Percentiles rank a stretch among this genome's conserved stretches.
Evolutionary conservation across 1,140 invertebrate genomes (phyloP).

Genomic region (Cepaea nemoralis): DNA sequence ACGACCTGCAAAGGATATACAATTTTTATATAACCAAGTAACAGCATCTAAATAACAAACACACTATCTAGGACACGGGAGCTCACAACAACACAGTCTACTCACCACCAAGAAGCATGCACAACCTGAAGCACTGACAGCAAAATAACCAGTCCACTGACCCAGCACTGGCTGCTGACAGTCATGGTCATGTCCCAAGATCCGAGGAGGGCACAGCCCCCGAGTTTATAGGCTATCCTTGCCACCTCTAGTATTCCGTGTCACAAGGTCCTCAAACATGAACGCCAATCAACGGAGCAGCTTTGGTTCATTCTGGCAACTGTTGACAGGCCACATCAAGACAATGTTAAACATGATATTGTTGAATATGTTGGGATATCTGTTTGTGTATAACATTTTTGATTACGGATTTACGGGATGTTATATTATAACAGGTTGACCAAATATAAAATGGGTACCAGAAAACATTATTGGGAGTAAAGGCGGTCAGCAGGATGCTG

Average conservation of each 20-base stretch:
- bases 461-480: too few relatives aligned
- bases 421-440: too few relatives aligned
- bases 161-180: constrained; percentile 2
- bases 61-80: too few relatives aligned
- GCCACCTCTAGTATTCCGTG: constrained; percentile 19
- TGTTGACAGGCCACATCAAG: not conserved
- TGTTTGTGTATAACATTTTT: too few relatives aligned
- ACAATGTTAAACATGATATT: not conserved
- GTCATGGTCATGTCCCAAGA: constrained; percentile 10
- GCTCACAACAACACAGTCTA: not conserved
- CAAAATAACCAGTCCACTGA: not conserved
- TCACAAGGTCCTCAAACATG: not conserved
- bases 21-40: too few relatives aligned
- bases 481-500: too few relatives aligned
- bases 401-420: too few relatives aligned
- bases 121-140: constrained; percentile 32
- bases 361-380: too few relatives aligned
- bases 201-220: constrained; percentile 20
- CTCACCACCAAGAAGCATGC: constrained; percentile 38
- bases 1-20: too few relatives aligned
- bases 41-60: too few relatives aligned
- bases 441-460: too few relatives aligned
- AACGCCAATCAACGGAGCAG: not conserved
- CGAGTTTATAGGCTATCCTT: not conserved
- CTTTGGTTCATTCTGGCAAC: not conserved